These are phyloP conservation scores for Gnathonemus echidnorhynchus DNA, from an alignment of 2,113 vertebrate species.

Conservation along the genomic window DNA sequence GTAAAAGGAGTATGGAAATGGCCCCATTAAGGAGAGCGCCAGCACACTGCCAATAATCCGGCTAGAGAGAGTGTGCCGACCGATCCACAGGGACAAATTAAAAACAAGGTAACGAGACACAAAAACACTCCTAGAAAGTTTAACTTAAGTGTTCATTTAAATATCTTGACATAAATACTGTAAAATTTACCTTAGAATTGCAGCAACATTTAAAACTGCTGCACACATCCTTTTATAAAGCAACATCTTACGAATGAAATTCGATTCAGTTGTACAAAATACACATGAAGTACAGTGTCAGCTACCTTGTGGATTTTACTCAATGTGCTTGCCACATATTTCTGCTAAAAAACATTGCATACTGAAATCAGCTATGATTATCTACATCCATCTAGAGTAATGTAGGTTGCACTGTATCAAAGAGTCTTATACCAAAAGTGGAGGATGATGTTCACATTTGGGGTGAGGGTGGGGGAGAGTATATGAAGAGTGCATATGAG, in stretches of 20 bases:
- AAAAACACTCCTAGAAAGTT: slow-evolving; percentile 29
- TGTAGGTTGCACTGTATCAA: slow-evolving; percentile 20
- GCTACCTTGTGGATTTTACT: slow-evolving; percentile 57
- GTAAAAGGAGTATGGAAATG: slow-evolving; percentile 8
- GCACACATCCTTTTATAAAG: slow-evolving; percentile 63
- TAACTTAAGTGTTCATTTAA: slow-evolving; percentile 63
- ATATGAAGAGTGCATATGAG: slow-evolving; percentile 6
- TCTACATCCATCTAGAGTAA: slow-evolving; percentile 57
- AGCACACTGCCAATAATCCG: neutral
- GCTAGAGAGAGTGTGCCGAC: neutral
- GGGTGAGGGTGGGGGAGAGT: slow-evolving; percentile 11
- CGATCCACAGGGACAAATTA: neutral
- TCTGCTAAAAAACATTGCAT: slow-evolving; percentile 46
- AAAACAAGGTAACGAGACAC: slow-evolving; percentile 17
- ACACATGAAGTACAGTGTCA: slow-evolving; percentile 70
- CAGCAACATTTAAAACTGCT: slow-evolving; percentile 60
- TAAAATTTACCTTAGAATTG: slow-evolving; percentile 61
- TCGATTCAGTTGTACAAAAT: slow-evolving; percentile 58
- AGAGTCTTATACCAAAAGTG: slow-evolving; percentile 18
- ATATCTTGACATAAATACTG: slow-evolving; percentile 79
- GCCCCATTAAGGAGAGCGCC: neutral
- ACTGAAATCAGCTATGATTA: slow-evolving; percentile 57
- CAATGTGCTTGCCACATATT: slow-evolving; percentile 45
- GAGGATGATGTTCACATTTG: slow-evolving; percentile 10
- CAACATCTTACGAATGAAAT: slow-evolving; percentile 64